phyloP scores from a whole-genome alignment of 1,140 invertebrate genomes.

The Euura saliciscinereae region DNA sequence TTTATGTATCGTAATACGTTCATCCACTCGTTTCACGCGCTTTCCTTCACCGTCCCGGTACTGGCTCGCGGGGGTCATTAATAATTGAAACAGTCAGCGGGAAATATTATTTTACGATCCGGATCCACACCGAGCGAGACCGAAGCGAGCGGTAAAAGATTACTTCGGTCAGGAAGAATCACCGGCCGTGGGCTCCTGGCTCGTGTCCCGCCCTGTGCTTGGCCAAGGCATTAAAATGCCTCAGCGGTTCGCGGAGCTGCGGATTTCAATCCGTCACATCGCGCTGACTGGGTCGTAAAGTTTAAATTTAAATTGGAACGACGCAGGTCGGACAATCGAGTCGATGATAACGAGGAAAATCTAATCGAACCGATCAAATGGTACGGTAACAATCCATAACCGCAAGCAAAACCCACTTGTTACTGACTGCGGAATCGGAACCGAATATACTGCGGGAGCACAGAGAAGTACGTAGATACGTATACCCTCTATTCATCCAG shows the following conservation, averaged over 20 bases:
- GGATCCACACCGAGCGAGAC: background rate
- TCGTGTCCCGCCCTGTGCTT: conserved; percentile 10
- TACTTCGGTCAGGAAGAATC: too few relatives aligned
- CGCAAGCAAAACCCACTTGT: conserved; percentile 44
- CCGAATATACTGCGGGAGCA: conserved; percentile 24
- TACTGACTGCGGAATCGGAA: conserved; percentile 32
- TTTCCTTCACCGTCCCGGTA: background rate
- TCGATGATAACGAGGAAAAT: too few relatives aligned
- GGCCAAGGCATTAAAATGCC: conserved; percentile 30
- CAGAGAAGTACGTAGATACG: conserved; percentile 16
- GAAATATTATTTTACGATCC: conserved; percentile 32
- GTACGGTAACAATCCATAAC: background rate
- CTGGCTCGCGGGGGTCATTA: conserved; percentile 16
- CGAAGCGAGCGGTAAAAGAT: too few relatives aligned
- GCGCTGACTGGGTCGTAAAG: conserved; percentile 9
- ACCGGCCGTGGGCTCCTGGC: background rate
- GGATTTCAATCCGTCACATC: conserved; percentile 39
- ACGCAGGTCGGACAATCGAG: too few relatives aligned
- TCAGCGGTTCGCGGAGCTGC: conserved; percentile 37
- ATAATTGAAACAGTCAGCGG: conserved; percentile 20
- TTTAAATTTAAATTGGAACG: too few relatives aligned
- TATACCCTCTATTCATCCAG: background rate
- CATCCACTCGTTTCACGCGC: conserved; percentile 1
- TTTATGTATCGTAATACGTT: conserved; percentile 1
- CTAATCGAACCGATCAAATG: background rate